Evolutionary conservation across 2,797 vertebrate species (phyloP).

Genomic region (Delichon dasypus): DNA sequence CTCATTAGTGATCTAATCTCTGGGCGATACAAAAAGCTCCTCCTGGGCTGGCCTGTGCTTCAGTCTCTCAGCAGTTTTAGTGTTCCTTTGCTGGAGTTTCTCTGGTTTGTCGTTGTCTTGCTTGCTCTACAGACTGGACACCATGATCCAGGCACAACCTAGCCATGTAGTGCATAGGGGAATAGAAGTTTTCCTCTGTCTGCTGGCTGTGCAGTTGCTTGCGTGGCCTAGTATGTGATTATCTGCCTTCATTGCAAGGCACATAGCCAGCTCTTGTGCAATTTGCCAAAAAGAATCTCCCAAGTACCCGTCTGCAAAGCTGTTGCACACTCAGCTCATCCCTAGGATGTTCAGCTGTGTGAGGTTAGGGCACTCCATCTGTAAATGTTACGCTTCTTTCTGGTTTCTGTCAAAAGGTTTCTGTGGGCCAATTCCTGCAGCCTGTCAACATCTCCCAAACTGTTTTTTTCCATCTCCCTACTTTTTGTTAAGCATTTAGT

Average conservation of each 20-base stretch:
- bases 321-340: neutral
- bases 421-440: neutral
- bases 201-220: neutral
- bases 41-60: neutral
- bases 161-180: accelerated
- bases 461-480: neutral
- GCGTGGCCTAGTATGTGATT: neutral
- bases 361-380: neutral
- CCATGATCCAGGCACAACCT: accelerated
- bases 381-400: neutral
- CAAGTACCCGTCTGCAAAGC: neutral
- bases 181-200: neutral
- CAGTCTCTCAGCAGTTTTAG: neutral
- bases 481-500: neutral
- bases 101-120: neutral
- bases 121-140: neutral
- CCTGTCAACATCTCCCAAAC: neutral
- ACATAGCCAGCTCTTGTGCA: neutral
- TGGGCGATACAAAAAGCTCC: neutral
- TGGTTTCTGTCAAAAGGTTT: neutral
- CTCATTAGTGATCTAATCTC: neutral
- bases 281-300: neutral
- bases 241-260: neutral
- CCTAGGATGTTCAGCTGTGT: neutral
- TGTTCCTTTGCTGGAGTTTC: neutral